Conservation (phyloP, 2,113 vertebrate species). For the Anseranas semipalmata region DNA sequence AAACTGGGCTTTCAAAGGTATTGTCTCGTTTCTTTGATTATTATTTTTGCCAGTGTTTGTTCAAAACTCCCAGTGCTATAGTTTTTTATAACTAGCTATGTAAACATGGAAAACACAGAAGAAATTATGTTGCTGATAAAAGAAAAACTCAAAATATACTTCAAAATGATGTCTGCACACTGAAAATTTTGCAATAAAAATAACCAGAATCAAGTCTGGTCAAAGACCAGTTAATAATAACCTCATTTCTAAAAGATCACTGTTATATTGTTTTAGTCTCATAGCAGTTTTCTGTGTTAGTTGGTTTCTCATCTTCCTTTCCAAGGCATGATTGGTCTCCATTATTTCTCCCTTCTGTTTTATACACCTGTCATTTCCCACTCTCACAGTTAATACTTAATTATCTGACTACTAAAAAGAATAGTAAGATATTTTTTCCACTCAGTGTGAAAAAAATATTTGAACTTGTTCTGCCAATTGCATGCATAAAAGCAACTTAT, state of each 20-base stretch:
- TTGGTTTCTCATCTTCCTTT: background rate
- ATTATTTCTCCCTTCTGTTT: background rate
- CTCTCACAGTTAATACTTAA: slow-evolving; percentile 11
- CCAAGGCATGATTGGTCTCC: background rate
- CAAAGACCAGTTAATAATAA: background rate
- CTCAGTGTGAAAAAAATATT: background rate
- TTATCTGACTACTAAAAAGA: background rate
- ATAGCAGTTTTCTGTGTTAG: background rate
- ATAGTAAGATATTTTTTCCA: background rate
- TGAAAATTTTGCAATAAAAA: background rate
- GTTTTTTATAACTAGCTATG: background rate
- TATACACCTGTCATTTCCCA: background rate
- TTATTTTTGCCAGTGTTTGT: background rate
- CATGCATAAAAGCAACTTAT: background rate
- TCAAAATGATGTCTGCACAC: background rate
- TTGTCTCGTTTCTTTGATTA: fast-evolving
- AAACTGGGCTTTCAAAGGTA: background rate
- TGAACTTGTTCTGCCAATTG: background rate
- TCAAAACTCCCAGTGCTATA: background rate
- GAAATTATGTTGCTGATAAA: background rate
- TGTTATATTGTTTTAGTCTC: background rate
- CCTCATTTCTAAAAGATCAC: background rate
- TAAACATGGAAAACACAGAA: background rate
- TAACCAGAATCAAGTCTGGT: background rate
- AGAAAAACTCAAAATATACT: no score